A percentile compares a stretch with the other conserved stretches of the same genome.
Evolutionary conservation across 2,797 vertebrate genomes (phyloP).

Genomic region (Tiaroga cobitis): DNA sequence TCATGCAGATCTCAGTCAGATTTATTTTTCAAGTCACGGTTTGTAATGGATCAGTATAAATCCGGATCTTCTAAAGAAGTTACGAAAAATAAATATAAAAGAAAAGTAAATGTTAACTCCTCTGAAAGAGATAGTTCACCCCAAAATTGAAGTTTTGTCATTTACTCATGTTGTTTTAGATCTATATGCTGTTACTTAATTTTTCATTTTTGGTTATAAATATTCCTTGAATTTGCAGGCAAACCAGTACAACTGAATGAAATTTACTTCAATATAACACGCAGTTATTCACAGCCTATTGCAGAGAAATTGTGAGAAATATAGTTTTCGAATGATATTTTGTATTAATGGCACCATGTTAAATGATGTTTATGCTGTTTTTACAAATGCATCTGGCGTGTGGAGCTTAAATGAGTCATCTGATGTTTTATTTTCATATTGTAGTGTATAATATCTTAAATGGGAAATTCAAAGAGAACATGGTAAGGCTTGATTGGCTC

Average conservation of each 20-base stretch:
- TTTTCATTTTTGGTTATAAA: not conserved
- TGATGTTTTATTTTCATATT: not conserved
- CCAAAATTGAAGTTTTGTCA: not conserved
- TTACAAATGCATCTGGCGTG: not conserved
- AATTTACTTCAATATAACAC: not conserved
- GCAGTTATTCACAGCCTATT: not conserved
- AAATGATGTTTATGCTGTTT: not conserved
- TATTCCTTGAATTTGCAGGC: not conserved
- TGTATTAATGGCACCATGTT: not conserved
- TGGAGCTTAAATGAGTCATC: not conserved
- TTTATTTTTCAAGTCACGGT: not conserved
- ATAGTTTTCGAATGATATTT: not conserved
- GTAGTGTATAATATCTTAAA: slow-evolving; percentile 5
- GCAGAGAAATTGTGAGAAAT: not conserved
- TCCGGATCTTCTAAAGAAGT: not conserved
- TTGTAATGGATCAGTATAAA: not conserved
- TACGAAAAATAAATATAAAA: slow-evolving; percentile 1
- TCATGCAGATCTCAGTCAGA: not conserved
- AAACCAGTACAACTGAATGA: not conserved
- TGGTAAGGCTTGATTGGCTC: not conserved
- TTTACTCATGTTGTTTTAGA: not conserved
- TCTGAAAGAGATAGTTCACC: not conserved
- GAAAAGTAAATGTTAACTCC: not conserved
- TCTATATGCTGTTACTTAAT: not conserved
- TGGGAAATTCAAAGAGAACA: not conserved